Evolutionary conservation across 2,797 vertebrate species (phyloP).

Genomic region (Gymnothorax reevesii): DNA sequence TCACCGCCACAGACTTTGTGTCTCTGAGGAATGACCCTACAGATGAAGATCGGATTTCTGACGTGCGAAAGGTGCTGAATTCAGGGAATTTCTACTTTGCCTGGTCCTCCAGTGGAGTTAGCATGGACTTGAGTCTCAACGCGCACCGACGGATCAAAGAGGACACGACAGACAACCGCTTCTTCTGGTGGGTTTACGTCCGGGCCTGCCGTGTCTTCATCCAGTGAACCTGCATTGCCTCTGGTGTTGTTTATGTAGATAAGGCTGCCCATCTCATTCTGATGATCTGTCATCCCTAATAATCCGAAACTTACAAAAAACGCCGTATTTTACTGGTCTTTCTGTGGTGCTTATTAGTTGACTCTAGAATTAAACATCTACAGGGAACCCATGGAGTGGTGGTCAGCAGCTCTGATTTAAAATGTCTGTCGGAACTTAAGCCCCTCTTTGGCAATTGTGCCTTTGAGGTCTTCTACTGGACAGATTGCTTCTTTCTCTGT

Average conservation of each 20-base stretch:
- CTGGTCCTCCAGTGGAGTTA: slow-evolving; percentile 87
- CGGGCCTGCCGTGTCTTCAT: background rate
- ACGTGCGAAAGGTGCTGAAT: slow-evolving; percentile 93
- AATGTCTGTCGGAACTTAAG: background rate
- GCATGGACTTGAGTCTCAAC: slow-evolving; percentile 93
- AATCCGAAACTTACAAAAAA: too few species aligned
- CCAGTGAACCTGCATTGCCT: background rate
- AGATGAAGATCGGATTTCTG: slow-evolving; percentile 90
- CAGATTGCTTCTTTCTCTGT: background rate
- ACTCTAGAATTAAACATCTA: too few species aligned
- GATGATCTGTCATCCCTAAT: too few species aligned
- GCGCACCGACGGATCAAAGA: slow-evolving; percentile 90
- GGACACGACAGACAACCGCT: slow-evolving; percentile 91
- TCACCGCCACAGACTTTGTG: slow-evolving; percentile 95
- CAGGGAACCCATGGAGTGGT: too few species aligned
- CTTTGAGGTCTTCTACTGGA: background rate
- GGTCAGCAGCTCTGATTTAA: too few species aligned
- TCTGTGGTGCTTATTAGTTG: too few species aligned
- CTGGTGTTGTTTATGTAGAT: background rate
- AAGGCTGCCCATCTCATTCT: too few species aligned
- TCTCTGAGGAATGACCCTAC: slow-evolving; percentile 83
- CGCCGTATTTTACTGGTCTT: too few species aligned
- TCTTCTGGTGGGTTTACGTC: slow-evolving; percentile 86
- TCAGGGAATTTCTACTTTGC: slow-evolving; percentile 98
- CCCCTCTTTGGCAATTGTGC: background rate